Evolutionary conservation across 2,797 vertebrate genomes (phyloP).

Genomic region (Semotilus atromaculatus): DNA sequence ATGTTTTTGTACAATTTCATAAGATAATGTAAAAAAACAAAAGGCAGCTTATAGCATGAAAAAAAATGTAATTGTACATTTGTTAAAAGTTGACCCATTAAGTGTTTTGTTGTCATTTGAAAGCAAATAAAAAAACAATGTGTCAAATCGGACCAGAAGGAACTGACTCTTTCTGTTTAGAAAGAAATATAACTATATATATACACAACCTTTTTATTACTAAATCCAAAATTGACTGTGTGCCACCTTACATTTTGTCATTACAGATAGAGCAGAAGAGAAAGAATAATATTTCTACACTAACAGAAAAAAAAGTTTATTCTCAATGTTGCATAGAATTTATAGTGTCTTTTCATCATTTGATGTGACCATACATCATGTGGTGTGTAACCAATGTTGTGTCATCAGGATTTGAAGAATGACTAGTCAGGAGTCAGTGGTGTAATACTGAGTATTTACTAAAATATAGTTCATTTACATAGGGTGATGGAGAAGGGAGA

Average conservation of each 20-base stretch:
- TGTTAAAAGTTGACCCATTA: background rate
- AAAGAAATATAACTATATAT: background rate
- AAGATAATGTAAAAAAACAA: background rate
- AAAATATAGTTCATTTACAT: background rate
- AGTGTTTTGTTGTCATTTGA: background rate
- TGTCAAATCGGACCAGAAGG: background rate
- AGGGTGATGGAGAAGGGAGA: background rate
- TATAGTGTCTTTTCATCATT: background rate
- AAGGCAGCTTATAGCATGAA: background rate
- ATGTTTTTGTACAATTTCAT: background rate
- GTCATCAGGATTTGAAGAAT: background rate
- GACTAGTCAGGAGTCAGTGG: background rate
- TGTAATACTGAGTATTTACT: constrained; percentile 1
- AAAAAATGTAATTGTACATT: background rate
- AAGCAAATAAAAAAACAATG: background rate
- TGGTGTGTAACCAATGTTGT: background rate
- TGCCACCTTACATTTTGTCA: background rate
- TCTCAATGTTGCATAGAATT: background rate
- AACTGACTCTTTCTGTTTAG: background rate
- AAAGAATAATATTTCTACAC: background rate
- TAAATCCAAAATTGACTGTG: background rate
- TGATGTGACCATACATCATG: background rate
- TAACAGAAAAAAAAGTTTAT: background rate
- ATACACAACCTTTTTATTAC: background rate
- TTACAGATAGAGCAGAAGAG: background rate